These are phyloP conservation scores for Dasysyrphus albostriatus DNA, from an alignment of 2,888 invertebrate species.

Conservation along the genomic window DNA sequence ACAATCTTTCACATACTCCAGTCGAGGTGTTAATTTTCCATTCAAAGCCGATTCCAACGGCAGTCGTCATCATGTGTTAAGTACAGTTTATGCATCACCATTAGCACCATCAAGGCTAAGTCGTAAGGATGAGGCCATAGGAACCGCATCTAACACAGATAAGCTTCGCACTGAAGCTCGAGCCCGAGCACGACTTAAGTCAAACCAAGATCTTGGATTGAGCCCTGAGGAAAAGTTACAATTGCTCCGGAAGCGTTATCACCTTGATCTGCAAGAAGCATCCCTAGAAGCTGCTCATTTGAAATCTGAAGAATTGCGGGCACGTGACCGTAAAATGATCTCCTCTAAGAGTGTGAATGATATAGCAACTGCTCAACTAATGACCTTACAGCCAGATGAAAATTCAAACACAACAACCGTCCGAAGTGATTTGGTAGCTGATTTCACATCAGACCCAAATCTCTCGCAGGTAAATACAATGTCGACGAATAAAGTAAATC, in stretches of 20 bases:
- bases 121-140: constrained; percentile 75
- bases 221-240: constrained; percentile 88
- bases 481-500: constrained; percentile 75
- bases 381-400: constrained; percentile 74
- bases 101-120: constrained; percentile 84
- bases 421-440: constrained; percentile 77
- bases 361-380: constrained; percentile 79
- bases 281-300: constrained; percentile 51
- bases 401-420: constrained; percentile 76
- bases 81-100: constrained; percentile 84
- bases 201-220: constrained; percentile 90
- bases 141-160: constrained; percentile 83
- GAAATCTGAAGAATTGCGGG: constrained; percentile 78
- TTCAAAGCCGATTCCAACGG: constrained; percentile 46
- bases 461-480: constrained; percentile 81
- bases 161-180: constrained; percentile 87
- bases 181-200: constrained; percentile 88
- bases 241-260: constrained; percentile 84
- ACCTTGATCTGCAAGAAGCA: constrained; percentile 77
- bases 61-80: constrained; percentile 17
- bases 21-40: constrained; percentile 46
- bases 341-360: constrained; percentile 84
- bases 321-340: constrained; percentile 82
- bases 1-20: constrained; percentile 81
- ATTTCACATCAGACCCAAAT: constrained; percentile 86